Conservation (phyloP, 2,113 vertebrate species). For the Zapornia atra region DNA sequence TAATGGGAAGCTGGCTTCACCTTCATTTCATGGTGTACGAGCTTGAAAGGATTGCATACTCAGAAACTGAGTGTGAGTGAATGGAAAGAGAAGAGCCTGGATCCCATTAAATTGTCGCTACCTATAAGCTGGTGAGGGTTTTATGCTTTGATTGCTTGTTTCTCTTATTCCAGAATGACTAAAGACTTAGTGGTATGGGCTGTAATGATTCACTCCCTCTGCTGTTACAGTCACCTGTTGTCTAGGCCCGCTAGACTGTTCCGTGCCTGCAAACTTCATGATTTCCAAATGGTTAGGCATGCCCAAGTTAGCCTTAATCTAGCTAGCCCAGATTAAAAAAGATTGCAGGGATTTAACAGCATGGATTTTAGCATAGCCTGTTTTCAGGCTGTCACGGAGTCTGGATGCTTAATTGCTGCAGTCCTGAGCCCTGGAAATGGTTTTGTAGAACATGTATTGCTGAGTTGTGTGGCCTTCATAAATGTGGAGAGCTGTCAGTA, state of each 20-base stretch:
- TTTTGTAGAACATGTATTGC: neutral
- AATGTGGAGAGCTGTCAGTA: neutral
- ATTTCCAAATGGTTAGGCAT: neutral
- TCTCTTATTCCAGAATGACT: neutral
- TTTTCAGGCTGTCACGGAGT: neutral
- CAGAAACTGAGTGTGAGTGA: neutral
- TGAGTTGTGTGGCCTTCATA: neutral
- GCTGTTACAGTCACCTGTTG: neutral
- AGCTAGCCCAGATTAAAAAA: neutral
- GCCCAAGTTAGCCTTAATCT: neutral
- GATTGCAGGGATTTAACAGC: neutral
- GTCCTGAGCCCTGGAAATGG: neutral
- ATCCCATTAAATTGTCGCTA: neutral
- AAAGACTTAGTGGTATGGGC: neutral
- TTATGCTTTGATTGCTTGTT: neutral
- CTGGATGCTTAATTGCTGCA: neutral
- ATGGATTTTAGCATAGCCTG: neutral
- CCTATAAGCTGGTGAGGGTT: rapidly evolving
- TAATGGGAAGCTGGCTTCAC: neutral
- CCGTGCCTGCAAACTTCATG: neutral
- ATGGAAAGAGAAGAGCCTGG: neutral
- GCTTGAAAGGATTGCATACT: neutral
- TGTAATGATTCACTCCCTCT: neutral
- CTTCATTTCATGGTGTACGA: neutral
- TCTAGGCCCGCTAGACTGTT: neutral